phyloP scores from a whole-genome alignment of 2,888 invertebrate species.

The Hyposoter dolosus region DNA sequence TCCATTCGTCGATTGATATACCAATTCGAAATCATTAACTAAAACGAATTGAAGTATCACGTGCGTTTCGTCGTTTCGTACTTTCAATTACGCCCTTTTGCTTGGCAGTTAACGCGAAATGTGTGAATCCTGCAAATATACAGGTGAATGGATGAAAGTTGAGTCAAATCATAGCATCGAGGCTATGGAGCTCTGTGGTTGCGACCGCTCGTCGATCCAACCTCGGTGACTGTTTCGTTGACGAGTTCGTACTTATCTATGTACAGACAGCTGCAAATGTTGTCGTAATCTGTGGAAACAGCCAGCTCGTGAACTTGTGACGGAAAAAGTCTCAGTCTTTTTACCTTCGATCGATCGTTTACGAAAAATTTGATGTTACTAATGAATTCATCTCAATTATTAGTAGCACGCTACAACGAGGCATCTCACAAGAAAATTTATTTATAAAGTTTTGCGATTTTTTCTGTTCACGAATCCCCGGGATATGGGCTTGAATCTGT shows the following conservation, averaged over 20 bases:
- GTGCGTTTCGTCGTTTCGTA: neutral
- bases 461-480: neutral
- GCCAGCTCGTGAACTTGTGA: neutral
- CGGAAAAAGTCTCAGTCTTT: neutral
- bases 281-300: neutral
- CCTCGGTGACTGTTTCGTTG: constrained; percentile 47
- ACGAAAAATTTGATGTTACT: neutral
- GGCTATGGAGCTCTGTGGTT: constrained; percentile 21
- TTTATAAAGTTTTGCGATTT: neutral
- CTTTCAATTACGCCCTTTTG: constrained; percentile 1
- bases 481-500: neutral
- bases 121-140: constrained; percentile 59
- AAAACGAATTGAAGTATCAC: neutral
- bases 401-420: neutral
- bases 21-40: neutral
- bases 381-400: neutral
- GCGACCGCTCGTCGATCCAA: constrained; percentile 55
- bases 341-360: neutral
- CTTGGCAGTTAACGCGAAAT: neutral
- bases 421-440: neutral
- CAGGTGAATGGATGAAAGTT: constrained; percentile 44
- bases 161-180: constrained; percentile 31
- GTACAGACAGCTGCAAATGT: neutral
- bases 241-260: constrained; percentile 33
- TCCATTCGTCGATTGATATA: neutral